Percentiles rank a stretch among this genome's conserved stretches.
These are phyloP conservation scores for Pantelozetes paolii DNA, from an alignment of 2,888 invertebrate species.

Conservation along the genomic window DNA sequence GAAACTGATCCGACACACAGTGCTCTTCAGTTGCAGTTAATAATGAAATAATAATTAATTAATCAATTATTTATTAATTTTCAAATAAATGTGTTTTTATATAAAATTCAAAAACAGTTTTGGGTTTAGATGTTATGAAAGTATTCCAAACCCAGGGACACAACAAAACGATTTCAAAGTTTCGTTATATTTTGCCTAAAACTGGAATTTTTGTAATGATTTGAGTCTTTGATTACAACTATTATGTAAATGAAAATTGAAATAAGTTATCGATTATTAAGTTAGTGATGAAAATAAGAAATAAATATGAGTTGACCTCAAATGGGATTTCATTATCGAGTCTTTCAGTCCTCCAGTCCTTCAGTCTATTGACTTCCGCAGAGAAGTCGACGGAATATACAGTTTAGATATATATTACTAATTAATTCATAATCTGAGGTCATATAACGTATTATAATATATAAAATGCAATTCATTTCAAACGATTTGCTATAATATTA, in stretches of 20 bases:
- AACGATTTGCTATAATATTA: not conserved
- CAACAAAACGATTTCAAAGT: no score
- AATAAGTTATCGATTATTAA: not conserved
- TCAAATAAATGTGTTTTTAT: no score
- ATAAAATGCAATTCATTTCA: slow-evolving; percentile 15
- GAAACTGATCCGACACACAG: slow-evolving; percentile 13
- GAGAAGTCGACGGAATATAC: slow-evolving; percentile 16
- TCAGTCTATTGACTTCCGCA: slow-evolving; percentile 31
- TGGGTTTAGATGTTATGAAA: no score
- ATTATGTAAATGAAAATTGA: not conserved
- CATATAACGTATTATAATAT: no score
- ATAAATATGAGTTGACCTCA: slow-evolving; percentile 2
- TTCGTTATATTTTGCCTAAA: no score
- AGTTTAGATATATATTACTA: not conserved
- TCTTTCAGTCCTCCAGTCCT: not conserved
- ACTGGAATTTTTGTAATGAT: not conserved
- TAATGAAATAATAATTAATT: no score
- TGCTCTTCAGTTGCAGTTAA: no score
- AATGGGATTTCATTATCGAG: slow-evolving; percentile 18
- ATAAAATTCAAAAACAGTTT: no score
- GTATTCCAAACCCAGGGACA: no score
- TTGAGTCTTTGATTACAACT: not conserved
- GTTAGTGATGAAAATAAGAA: not conserved
- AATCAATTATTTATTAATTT: no score
- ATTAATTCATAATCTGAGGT: slow-evolving; percentile 22